A percentile compares a stretch with the other conserved stretches of the same genome.
Conservation (phyloP, 2,888 invertebrate genomes). For the Lepidocyrtinus sp. region DNA sequence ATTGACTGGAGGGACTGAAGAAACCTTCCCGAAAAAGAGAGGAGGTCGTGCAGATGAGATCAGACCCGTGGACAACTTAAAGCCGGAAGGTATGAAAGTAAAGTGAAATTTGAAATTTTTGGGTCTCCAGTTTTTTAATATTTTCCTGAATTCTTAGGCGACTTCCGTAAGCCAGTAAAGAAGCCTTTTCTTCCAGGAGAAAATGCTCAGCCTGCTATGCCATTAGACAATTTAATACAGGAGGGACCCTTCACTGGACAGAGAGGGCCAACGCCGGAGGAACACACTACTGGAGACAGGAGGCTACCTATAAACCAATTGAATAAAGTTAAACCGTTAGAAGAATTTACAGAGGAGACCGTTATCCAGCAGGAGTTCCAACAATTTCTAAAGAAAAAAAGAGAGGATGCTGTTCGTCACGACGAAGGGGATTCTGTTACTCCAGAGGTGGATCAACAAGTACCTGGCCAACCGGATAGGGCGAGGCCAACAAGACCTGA, state of each 20-base stretch:
- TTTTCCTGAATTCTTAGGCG: no score
- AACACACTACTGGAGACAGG: conserved; percentile 74
- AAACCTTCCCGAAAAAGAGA: conserved; percentile 41
- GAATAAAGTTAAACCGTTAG: no score
- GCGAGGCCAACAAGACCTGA: conserved; percentile 74
- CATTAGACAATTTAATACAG: conserved; percentile 76
- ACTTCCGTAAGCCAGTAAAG: no score
- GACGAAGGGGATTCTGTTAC: conserved; percentile 73
- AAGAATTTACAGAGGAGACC: no score
- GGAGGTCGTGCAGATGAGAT: conserved; percentile 72
- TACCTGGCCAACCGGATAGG: conserved; percentile 60
- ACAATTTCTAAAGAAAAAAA: no score
- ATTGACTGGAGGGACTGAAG: conserved; percentile 18
- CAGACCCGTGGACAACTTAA: conserved; percentile 78
- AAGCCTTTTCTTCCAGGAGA: conserved; percentile 72
- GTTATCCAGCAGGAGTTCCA: no score
- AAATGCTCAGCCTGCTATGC: conserved; percentile 74
- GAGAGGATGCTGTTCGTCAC: no score
- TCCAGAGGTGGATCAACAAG: conserved; percentile 30
- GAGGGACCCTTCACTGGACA: conserved; percentile 75
- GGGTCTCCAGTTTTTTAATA: neutral
- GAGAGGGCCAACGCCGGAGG: no score
- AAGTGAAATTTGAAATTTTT: neutral
- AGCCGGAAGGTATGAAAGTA: conserved; percentile 71
- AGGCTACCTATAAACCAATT: conserved; percentile 74